A percentile compares a stretch with the other conserved stretches of the same genome.
Evolutionary conservation across 2,797 vertebrate genomes (phyloP).

Genomic region (Chrosomus eos): DNA sequence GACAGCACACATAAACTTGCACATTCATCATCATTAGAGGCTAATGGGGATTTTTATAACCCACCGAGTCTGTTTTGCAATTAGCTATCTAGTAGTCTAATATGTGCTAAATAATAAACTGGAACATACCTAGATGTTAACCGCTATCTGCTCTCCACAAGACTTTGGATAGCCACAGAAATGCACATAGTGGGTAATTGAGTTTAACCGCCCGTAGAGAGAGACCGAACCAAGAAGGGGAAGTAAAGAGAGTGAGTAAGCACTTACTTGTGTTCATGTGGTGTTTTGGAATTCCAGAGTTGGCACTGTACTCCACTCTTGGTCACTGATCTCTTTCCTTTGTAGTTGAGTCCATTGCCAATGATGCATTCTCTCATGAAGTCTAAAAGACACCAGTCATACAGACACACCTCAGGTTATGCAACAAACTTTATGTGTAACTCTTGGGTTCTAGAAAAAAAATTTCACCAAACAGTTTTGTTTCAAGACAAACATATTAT

Average conservation of each 20-base stretch:
- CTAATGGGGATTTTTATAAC: constrained; percentile 40
- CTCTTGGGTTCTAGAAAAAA: background rate
- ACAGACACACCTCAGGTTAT: background rate
- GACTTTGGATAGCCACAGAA: constrained; percentile 9
- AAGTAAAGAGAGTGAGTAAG: constrained; percentile 8
- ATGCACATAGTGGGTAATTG: constrained; percentile 19
- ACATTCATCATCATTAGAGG: constrained; percentile 43
- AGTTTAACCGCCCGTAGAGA: constrained; percentile 33
- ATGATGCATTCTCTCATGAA: constrained; percentile 94
- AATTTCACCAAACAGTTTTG: background rate
- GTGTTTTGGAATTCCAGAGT: constrained; percentile 91
- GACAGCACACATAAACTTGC: constrained; percentile 25
- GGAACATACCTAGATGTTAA: constrained; percentile 17
- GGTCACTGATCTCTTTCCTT: constrained; percentile 88
- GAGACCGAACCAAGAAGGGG: constrained; percentile 3
- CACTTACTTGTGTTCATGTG: constrained; percentile 97
- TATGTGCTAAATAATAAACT: constrained; percentile 37
- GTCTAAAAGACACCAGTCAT: constrained; percentile 71
- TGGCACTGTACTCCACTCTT: constrained; percentile 91
- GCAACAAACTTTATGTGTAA: constrained; percentile 3
- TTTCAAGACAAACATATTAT: no score
- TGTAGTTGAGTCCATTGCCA: constrained; percentile 92
- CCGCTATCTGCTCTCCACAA: background rate
- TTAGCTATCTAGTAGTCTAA: constrained; percentile 35
- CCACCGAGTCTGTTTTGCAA: constrained; percentile 27